phyloP scores from a whole-genome alignment of 2,797 vertebrate genomes.

The Gorsachius magnificus region DNA sequence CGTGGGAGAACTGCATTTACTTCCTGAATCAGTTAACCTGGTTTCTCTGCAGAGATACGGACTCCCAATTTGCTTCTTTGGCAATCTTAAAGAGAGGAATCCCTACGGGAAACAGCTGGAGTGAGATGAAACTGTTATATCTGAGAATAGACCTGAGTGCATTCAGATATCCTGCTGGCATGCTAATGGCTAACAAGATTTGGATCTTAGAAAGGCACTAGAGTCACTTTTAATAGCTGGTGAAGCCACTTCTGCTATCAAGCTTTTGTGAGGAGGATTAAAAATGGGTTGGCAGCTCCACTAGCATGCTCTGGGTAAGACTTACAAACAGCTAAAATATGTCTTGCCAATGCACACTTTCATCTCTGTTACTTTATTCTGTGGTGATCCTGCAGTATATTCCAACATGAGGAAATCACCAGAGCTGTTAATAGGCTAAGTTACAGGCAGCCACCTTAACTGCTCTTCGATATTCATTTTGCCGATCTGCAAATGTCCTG shows the following conservation, averaged over 20 bases:
- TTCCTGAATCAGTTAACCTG: constrained; percentile 43
- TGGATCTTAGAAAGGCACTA: constrained; percentile 5
- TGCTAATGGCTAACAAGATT: constrained; percentile 39
- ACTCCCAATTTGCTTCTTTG: constrained; percentile 1
- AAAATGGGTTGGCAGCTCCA: background rate
- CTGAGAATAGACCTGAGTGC: constrained; percentile 19
- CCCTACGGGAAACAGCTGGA: constrained; percentile 45
- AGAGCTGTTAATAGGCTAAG: background rate
- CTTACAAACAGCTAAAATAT: background rate
- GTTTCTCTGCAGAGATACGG: constrained; percentile 6
- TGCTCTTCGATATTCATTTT: background rate
- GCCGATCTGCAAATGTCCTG: background rate
- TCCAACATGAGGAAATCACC: background rate
- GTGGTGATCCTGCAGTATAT: background rate
- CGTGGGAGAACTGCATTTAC: background rate
- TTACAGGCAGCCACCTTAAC: background rate
- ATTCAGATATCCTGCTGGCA: constrained; percentile 26
- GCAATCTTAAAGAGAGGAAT: constrained; percentile 14
- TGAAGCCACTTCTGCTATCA: constrained; percentile 24
- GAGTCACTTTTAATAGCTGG: constrained; percentile 9
- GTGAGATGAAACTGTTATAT: constrained; percentile 17
- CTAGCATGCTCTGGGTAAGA: background rate
- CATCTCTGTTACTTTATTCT: background rate
- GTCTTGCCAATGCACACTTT: background rate
- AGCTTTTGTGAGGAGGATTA: constrained; percentile 12